phyloP scores from a whole-genome alignment of 2,888 invertebrate species.

The Spodoptera picta region DNA sequence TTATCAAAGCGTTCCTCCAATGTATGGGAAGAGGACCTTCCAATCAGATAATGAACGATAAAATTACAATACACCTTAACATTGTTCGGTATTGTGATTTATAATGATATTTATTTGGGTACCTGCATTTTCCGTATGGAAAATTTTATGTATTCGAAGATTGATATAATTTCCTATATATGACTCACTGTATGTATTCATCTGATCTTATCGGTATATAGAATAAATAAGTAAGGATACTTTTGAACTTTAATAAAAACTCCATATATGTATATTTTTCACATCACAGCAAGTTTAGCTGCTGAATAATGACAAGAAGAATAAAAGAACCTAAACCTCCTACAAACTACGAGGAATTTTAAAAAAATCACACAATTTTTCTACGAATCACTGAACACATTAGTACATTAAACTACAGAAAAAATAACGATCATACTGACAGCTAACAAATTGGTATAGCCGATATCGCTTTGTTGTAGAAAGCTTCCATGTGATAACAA shows the following conservation, averaged over 20 bases:
- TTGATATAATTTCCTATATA: too few relatives aligned
- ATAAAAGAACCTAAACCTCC: too few relatives aligned
- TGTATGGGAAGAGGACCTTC: background rate
- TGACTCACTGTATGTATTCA: too few relatives aligned
- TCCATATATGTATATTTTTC: too few relatives aligned
- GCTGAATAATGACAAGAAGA: too few relatives aligned
- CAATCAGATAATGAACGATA: constrained; percentile 10
- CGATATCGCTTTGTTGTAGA: constrained; percentile 66
- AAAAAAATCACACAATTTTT: constrained; percentile 46
- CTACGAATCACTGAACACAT: constrained; percentile 56
- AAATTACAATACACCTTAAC: constrained; percentile 5
- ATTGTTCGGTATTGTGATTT: constrained; percentile 4
- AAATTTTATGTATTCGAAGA: background rate
- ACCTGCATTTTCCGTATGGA: background rate
- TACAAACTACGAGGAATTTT: background rate
- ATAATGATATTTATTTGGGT: constrained; percentile 3
- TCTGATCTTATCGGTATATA: too few relatives aligned
- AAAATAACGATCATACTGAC: constrained; percentile 44
- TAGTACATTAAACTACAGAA: constrained; percentile 58
- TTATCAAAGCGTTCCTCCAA: constrained; percentile 12
- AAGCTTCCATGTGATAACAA: constrained; percentile 69
- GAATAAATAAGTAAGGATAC: too few relatives aligned
- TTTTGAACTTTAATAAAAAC: too few relatives aligned
- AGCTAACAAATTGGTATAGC: constrained; percentile 69
- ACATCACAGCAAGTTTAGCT: too few relatives aligned